Base-by-base conservation (phyloP, 1,140 invertebrate species). In the Drosophila simulans region DNA sequence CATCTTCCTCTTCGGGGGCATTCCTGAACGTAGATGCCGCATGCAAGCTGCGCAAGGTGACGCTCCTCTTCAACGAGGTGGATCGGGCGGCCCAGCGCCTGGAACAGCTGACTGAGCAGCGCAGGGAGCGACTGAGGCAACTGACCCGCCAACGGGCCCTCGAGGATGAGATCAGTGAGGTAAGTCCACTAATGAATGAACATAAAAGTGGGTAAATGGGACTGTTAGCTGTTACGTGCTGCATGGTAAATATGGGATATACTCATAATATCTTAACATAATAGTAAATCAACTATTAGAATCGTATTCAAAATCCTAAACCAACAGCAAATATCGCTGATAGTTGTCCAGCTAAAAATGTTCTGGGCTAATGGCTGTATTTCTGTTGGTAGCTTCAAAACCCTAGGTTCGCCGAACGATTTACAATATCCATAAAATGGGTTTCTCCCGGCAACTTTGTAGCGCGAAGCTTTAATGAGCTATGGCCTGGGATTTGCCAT, bases 151-250 rank as follows among this genome's bases (percentile, higher is more conserved):
- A 94, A 45, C 91, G 93, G 10, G 93, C 93, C 8, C 81, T 94
- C 25, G 93, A 94, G 80, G 93, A 94, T 66, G 94, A 94, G 90
- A 93, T 94, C 43, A 93, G 93, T 53, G 93, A 94, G 93, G 94
- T 94, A 80, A 93, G 93, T 92, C 48, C 1, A 5, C 3, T 5
- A 27, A 3, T 49, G n/a, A 4, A 51, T 12, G 10, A 4, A 17
- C 1, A 49, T 49, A 34, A 4, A 25, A n/a, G 13, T 48, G 45
- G 22, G 39, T 13, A 40, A n/a, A 0, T 5, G 13, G n/a, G 39
- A 22, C 20, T 22, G 20, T 3, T 22, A 22, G 2, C 20, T 22
- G 2, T 22, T 22, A 3, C 3, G 20, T 22, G 20, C 2, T 22
- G 20, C 20, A 22, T 22, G 2, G 20, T 2, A 22, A 22, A 22